Conservation (phyloP, 2,888 invertebrate species). For the Nemurella pictetii region DNA sequence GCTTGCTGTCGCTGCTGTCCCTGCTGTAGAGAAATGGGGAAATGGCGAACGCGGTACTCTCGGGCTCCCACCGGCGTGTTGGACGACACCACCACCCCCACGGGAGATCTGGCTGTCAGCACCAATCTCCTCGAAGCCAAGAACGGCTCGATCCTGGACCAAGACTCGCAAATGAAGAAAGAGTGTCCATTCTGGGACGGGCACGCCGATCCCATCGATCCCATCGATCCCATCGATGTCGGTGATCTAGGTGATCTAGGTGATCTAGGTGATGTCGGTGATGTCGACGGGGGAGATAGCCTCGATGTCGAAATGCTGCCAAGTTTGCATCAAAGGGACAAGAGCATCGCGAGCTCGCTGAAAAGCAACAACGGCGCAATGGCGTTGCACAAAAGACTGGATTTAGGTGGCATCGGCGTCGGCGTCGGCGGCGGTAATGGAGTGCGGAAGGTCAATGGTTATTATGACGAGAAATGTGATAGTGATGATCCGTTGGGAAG, state of each 20-base stretch:
- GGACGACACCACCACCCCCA: constrained; percentile 33
- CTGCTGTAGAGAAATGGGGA: constrained; percentile 35
- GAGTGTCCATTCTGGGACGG: constrained; percentile 25
- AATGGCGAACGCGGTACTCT: constrained; percentile 39
- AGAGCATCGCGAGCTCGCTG: not conserved
- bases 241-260: not conserved
- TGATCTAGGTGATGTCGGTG: too few relatives aligned
- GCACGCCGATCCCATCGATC: not conserved
- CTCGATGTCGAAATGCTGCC: not conserved
- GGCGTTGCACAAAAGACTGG: constrained; percentile 8
- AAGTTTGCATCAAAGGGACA: not conserved
- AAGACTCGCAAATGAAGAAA: constrained; percentile 17
- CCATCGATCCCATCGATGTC: not conserved
- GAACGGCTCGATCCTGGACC: constrained; percentile 24
- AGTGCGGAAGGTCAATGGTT: constrained; percentile 20
- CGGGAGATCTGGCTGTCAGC: constrained; percentile 29
- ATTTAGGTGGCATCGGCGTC: not conserved
- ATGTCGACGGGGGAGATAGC: not conserved
- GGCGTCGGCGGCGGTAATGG: too few relatives aligned
- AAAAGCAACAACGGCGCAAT: constrained; percentile 19
- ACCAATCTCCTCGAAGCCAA: constrained; percentile 7
- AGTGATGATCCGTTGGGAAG: not conserved
- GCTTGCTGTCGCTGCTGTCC: not conserved
- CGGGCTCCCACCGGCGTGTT: constrained; percentile 36
- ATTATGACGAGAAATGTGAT: constrained; percentile 22